A percentile compares a stretch with the other conserved stretches of the same genome.
Evolutionary conservation across 1,140 invertebrate species (phyloP).

Genomic region (Oscheius sp.): DNA sequence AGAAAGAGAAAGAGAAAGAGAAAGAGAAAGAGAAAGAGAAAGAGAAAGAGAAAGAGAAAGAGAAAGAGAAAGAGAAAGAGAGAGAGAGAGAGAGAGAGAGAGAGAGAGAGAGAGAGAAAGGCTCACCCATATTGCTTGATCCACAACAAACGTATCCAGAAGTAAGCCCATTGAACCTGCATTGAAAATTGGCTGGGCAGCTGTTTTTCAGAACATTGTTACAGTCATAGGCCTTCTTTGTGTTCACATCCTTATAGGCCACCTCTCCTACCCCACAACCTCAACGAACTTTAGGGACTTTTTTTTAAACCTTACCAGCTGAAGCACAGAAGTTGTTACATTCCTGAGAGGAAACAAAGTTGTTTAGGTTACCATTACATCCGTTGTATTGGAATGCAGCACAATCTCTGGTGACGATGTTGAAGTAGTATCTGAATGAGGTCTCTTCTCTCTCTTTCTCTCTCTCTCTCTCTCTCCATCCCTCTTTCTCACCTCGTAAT

Average conservation of each 20-base stretch:
- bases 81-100: too few relatives aligned
- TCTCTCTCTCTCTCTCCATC: too few relatives aligned
- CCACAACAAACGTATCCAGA: slow-evolving; percentile 55
- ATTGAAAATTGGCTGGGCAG: slow-evolving; percentile 51
- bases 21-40: too few relatives aligned
- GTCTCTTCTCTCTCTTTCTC: too few relatives aligned
- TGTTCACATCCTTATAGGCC: slow-evolving; percentile 54
- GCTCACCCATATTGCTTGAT: slow-evolving; percentile 36
- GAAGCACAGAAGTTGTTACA: slow-evolving; percentile 57
- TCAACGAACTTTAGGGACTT: neutral
- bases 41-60: too few relatives aligned
- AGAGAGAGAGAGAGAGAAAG: neutral
- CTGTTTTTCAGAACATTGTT: slow-evolving; percentile 46
- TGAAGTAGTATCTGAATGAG: slow-evolving; percentile 48
- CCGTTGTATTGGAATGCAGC: slow-evolving; percentile 50
- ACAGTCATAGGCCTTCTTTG: slow-evolving; percentile 48
- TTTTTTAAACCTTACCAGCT: slow-evolving; percentile 39
- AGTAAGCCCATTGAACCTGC: slow-evolving; percentile 46
- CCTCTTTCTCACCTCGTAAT: slow-evolving; percentile 43
- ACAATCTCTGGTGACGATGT: slow-evolving; percentile 56
- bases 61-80: too few relatives aligned
- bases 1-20: too few relatives aligned
- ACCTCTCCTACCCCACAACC: slow-evolving; percentile 55
- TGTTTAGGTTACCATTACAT: slow-evolving; percentile 55
- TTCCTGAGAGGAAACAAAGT: slow-evolving; percentile 49